Conservation (phyloP, 2,888 invertebrate genomes). For the Stenolophus ochropezus region DNA sequence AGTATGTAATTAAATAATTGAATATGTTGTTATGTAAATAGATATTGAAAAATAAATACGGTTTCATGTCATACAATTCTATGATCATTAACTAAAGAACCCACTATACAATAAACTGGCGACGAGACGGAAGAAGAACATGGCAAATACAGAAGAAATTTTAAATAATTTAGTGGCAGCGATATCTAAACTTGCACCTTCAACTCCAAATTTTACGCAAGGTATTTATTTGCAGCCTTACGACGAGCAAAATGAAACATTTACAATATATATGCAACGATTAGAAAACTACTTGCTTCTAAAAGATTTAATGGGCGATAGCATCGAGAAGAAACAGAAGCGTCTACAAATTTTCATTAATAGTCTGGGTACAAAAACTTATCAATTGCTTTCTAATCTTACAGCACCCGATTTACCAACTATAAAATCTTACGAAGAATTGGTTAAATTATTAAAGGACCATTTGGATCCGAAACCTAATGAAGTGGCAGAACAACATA, state of each 20-base stretch:
- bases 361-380: constrained; percentile 35
- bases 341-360: constrained; percentile 31
- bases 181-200: no score
- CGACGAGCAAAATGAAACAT: constrained; percentile 40
- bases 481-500: constrained; percentile 33
- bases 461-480: constrained; percentile 17
- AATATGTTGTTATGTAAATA: no score
- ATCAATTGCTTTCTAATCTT: no score
- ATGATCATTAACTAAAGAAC: no score
- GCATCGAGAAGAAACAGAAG: not conserved
- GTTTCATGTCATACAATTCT: no score
- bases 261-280: constrained; percentile 14
- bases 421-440: not conserved
- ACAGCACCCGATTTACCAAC: constrained; percentile 12
- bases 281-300: constrained; percentile 21
- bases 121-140: no score
- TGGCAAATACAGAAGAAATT: no score
- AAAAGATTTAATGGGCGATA: not conserved
- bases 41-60: no score
- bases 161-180: no score
- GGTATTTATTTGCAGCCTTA: not conserved
- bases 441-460: constrained; percentile 16
- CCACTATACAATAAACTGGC: no score
- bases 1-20: no score
- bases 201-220: no score